phyloP scores from a whole-genome alignment of 2,888 invertebrate species.

The Melanostoma scalare region DNA sequence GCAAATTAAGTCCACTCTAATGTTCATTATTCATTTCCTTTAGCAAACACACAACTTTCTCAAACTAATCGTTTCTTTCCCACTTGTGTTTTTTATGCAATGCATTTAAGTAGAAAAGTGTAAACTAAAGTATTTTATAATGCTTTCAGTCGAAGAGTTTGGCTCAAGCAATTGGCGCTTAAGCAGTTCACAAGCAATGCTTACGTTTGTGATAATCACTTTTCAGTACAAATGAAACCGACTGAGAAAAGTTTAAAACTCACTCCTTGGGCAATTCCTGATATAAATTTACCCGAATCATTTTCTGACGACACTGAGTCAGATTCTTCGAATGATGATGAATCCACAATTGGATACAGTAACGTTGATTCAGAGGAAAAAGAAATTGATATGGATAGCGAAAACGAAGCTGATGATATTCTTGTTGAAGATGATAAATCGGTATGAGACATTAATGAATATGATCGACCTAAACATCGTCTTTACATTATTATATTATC shows the following conservation, averaged over 20 bases:
- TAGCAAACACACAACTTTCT: no score
- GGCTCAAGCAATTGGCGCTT: conserved; percentile 54
- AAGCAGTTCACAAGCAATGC: not conserved
- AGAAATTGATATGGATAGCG: no score
- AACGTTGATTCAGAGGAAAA: no score
- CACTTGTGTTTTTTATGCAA: no score
- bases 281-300: conserved; percentile 43
- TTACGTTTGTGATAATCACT: conserved; percentile 50
- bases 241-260: not conserved
- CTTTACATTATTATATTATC: not conserved
- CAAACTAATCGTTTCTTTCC: no score
- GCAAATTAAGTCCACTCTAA: no score
- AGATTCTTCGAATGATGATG: not conserved
- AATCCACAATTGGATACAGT: no score
- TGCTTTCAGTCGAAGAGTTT: conserved; percentile 41
- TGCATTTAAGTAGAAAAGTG: no score
- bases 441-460: not conserved
- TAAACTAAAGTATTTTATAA: no score
- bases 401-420: no score
- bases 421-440: no score
- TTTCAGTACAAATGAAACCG: conserved; percentile 48
- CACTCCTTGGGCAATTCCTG: conserved; percentile 55
- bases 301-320: not conserved
- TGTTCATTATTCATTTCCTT: no score
- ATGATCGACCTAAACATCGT: not conserved